Base-by-base conservation (phyloP, 2,797 vertebrate genomes). In the Sarcoramphus papa region DNA sequence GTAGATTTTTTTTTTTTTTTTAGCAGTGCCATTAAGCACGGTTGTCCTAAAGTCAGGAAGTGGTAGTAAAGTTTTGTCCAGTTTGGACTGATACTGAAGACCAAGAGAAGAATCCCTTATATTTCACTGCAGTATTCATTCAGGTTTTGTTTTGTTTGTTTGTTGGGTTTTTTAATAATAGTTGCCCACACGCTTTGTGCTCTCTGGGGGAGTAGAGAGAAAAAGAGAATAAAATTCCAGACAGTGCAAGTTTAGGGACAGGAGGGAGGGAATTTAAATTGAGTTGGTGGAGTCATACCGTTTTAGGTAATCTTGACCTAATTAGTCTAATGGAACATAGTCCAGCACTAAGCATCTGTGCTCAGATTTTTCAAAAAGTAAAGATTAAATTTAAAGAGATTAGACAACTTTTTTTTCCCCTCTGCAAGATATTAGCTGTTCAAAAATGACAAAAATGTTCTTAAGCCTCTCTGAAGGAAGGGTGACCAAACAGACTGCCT, bases 401-500 rank as follows among this genome's bases (percentile, higher is more conserved):
- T 99, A 99, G 98, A 98, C 98, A 98, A 99, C 98, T 98, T 98
- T 98, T 83, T 92, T 63, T 78, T 92, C 63, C 88, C 96, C 91
- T 69, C 94, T 98, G 97, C 98, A 98, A 99, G 99, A 99, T 99
- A 99, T 99, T 99, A 99, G 99, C 99, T 98, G 99, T 98, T 99
- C 98, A 99, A 99, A 99, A 99, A 99, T 99, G 99, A 99, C 99
- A 99, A 99, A 99, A 99, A 99, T 99, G 99, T 98, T 97, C 97
- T 96, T 99, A 99, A 99, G 99, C 99, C 98, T 98, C 98, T 98
- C 98, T 97, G 98, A 98, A 97, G 98, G 98, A 98, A 95, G 97
- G 97, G 98, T 97, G 97, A 96, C 97, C 92, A 97, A 98, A 99
- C 99, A 99, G 98, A 97, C 97, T 51, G 95, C 92, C 99, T 98